Evolutionary conservation across 2,113 vertebrate genomes (phyloP).

Genomic region (Tachysurus fulvidraco): DNA sequence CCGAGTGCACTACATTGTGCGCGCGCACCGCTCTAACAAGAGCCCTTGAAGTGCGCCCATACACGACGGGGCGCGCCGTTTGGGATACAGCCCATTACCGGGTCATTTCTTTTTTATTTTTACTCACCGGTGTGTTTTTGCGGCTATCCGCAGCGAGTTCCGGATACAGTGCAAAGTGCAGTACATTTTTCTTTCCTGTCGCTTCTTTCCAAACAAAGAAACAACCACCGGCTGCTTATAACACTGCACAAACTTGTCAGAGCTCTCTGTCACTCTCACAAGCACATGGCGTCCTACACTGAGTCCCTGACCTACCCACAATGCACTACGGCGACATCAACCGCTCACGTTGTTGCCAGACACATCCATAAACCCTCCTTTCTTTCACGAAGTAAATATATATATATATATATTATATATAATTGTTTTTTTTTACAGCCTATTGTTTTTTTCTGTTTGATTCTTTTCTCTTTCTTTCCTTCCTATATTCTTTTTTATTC

Average conservation of each 20-base stretch:
- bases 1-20: background rate
- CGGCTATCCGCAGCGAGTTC: conserved; percentile 65
- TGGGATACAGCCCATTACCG: background rate
- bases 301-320: conserved; percentile 75
- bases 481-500: background rate
- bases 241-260: background rate
- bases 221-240: background rate
- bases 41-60: background rate
- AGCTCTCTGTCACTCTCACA: conserved; percentile 49
- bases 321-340: conserved; percentile 56
- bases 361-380: too few relatives aligned
- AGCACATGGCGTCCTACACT: conserved; percentile 77
- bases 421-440: too few relatives aligned
- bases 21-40: too few relatives aligned
- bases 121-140: conserved; percentile 66
- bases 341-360: background rate
- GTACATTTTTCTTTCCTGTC: conserved; percentile 60
- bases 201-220: background rate
- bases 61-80: background rate
- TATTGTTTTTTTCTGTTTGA: background rate
- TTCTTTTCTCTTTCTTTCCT: background rate
- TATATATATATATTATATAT: too few relatives aligned
- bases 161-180: conserved; percentile 70
- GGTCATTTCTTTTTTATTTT: background rate
- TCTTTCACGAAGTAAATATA: too few relatives aligned